A percentile compares a stretch with the other conserved stretches of the same genome.
Conservation (phyloP, 2,113 vertebrate genomes). For the Erythrolamprus reginae region DNA sequence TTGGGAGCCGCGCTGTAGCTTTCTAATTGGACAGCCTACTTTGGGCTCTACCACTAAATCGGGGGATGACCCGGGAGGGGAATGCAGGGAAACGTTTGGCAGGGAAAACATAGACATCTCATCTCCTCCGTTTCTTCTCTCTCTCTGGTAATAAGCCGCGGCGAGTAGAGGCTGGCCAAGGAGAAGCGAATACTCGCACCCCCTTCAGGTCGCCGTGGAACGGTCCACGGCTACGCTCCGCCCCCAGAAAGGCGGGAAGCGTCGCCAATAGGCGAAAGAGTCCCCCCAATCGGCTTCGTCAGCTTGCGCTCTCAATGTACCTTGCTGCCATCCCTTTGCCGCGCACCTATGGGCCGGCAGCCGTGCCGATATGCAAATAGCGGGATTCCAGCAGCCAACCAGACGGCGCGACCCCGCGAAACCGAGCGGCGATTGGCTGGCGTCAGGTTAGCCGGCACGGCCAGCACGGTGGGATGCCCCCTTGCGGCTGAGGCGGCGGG, state of each 20-base stretch:
- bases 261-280: background rate
- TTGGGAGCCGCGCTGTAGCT: conserved; percentile 55
- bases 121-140: background rate
- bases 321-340: background rate
- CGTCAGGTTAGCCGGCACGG: conserved; percentile 10
- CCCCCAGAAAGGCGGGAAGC: background rate
- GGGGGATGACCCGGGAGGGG: background rate
- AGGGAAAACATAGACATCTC: background rate
- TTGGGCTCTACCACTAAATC: background rate
- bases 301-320: conserved; percentile 18
- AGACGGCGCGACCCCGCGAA: background rate
- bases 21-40: conserved; percentile 41
- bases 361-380: conserved; percentile 32
- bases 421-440: background rate
- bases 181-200: background rate
- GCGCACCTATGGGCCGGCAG: conserved; percentile 4
- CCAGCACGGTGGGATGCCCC: conserved; percentile 29
- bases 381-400: fast-evolving
- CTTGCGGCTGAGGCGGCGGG: conserved; percentile 25
- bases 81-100: background rate
- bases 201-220: background rate
- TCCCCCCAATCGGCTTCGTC: background rate
- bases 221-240: background rate
- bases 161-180: fast-evolving
- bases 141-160: background rate